A percentile compares a stretch with the other conserved stretches of the same genome.
Evolutionary conservation across 2,797 vertebrate species (phyloP).

Genomic region (Odontamblyopus rebecca): DNA sequence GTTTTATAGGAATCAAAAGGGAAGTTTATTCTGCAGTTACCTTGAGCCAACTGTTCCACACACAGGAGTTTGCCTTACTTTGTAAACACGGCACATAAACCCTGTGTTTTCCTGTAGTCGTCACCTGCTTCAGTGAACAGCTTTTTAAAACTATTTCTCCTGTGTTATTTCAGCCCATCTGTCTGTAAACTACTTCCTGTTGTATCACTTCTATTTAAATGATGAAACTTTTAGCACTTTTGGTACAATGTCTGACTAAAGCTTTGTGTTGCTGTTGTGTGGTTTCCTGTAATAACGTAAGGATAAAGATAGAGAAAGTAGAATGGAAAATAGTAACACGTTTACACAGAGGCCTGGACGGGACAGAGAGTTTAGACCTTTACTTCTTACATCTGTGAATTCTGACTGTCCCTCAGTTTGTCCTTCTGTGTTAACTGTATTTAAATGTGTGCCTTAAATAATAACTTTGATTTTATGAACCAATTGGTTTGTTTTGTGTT

Average conservation of each 20-base stretch:
- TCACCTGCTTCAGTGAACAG: conserved; percentile 15
- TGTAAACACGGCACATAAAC: conserved; percentile 31
- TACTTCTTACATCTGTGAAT: conserved; percentile 36
- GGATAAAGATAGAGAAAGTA: conserved; percentile 19
- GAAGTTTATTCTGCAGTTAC: conserved; percentile 3
- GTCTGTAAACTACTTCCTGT: conserved; percentile 30
- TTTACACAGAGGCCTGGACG: conserved; percentile 22
- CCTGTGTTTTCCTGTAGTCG: conserved; percentile 14
- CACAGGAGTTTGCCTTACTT: conserved; percentile 39
- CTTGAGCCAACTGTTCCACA: conserved; percentile 25
- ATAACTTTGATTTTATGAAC: conserved; percentile 65
- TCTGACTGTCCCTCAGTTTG: conserved; percentile 50
- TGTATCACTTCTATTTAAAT: conserved; percentile 36
- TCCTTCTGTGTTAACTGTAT: conserved; percentile 66
- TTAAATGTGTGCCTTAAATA: conserved; percentile 76
- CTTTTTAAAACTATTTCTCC: conserved; percentile 40
- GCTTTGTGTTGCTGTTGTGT: conserved; percentile 52
- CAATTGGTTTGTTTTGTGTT: conserved; percentile 10
- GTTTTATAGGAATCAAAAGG: conserved; percentile 1
- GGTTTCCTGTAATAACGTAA: conserved; percentile 41
- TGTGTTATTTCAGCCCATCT: conserved; percentile 23
- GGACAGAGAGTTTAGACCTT: conserved; percentile 15
- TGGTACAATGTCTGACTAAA: conserved; percentile 51
- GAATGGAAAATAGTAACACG: background rate
- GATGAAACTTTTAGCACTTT: conserved; percentile 49